phyloP scores from a whole-genome alignment of 92 coral and sea anemone genomes.

The Umimayanthus kanabou region DNA sequence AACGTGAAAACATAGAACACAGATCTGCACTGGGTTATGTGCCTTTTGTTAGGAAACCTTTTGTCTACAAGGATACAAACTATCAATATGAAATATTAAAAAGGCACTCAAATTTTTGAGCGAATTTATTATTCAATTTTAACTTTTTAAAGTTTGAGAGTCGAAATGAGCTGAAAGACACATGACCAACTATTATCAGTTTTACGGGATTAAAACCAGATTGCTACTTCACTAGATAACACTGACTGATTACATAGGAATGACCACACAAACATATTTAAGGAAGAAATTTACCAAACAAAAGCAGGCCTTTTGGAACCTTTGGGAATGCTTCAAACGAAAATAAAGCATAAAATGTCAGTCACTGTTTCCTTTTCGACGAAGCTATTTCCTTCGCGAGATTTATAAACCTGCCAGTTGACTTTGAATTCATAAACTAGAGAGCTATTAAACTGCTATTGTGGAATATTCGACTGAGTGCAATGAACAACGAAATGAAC shows the following conservation, averaged over 20 bases:
- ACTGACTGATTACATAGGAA: background rate
- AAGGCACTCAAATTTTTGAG: background rate
- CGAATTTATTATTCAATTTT: background rate
- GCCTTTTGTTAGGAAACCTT: background rate
- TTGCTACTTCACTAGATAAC: background rate
- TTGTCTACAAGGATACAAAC: background rate
- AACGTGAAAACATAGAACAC: background rate
- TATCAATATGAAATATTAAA: constrained; percentile 5
- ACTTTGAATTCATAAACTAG: background rate
- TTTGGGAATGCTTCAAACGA: background rate
- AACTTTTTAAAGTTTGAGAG: background rate
- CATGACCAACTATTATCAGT: background rate
- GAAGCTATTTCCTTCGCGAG: background rate
- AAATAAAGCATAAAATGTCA: background rate
- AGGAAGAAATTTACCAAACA: background rate
- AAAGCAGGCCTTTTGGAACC: background rate
- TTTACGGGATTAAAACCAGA: background rate
- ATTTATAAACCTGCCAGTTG: background rate
- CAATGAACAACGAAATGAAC: constrained; percentile 18
- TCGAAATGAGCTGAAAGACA: background rate
- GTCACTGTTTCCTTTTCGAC: background rate
- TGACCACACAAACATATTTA: background rate
- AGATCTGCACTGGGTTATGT: background rate
- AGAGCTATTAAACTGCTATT: no score
- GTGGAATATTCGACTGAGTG: background rate